Percentiles rank a stretch among this genome's conserved stretches.
These are phyloP conservation scores for Cenopis cana DNA, from an alignment of 2,888 invertebrate species.

Conservation along the genomic window DNA sequence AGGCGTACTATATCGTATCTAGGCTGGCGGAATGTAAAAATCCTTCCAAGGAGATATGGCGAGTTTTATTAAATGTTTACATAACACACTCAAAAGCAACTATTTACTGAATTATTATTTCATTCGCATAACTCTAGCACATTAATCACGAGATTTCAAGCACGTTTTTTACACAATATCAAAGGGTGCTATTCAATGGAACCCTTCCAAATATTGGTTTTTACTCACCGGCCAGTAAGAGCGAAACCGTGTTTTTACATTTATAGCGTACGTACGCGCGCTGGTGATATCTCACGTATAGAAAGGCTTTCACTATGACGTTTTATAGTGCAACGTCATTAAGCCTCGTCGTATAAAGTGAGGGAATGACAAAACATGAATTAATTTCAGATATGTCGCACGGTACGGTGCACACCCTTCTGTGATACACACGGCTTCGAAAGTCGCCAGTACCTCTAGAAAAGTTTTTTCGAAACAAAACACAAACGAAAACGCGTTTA, in stretches of 20 bases:
- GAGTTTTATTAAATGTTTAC: too few species aligned
- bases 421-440: slow-evolving; percentile 56
- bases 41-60: too few species aligned
- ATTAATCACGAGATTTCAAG: slow-evolving; percentile 79
- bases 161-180: slow-evolving; percentile 70
- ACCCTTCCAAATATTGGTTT: slow-evolving; percentile 84
- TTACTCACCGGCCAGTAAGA: slow-evolving; percentile 80
- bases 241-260: slow-evolving; percentile 82
- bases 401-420: slow-evolving; percentile 72
- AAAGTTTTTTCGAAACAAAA: too few species aligned
- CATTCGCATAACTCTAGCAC: slow-evolving; percentile 57
- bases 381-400: slow-evolving; percentile 84
- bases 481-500: too few species aligned
- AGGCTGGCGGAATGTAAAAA: too few species aligned
- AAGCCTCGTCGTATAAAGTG: slow-evolving; percentile 80
- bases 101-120: slow-evolving; percentile 45
- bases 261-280: slow-evolving; percentile 69
- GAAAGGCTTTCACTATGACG: slow-evolving; percentile 71
- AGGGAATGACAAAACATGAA: slow-evolving; percentile 84
- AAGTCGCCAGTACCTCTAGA: too few species aligned
- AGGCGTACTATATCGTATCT: too few species aligned
- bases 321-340: slow-evolving; percentile 81
- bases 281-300: slow-evolving; percentile 71
- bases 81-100: slow-evolving; percentile 3
- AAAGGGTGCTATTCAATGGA: slow-evolving; percentile 80